Conservation (phyloP, 35 echinoderm and acorn worm genomes). For the Chiridota heheva region DNA sequence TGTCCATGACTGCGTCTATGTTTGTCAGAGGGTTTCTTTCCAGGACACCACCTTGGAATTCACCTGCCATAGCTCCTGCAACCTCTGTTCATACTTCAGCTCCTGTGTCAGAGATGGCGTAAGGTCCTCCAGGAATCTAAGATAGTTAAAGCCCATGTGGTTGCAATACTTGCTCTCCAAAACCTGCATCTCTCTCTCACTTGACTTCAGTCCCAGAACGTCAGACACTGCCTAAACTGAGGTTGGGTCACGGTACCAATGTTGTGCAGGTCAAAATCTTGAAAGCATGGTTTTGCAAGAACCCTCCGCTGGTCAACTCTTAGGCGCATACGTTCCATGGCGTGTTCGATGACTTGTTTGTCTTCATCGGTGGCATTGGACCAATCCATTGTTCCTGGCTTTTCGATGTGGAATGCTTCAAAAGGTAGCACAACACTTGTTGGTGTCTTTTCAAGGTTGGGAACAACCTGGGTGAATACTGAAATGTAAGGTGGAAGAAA, state of each 20-base stretch:
- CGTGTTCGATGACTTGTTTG: slow-evolving; percentile 1
- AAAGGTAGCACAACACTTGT: slow-evolving; percentile 59
- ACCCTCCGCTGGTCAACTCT: slow-evolving; percentile 77
- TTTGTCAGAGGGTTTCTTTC: slow-evolving; percentile 78
- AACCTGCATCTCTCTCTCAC: slow-evolving; percentile 66
- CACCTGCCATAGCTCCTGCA: slow-evolving; percentile 69
- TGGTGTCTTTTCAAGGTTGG: slow-evolving; percentile 91
- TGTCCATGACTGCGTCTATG: slow-evolving; percentile 73
- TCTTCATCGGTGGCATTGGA: slow-evolving; percentile 1
- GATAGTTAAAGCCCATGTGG: slow-evolving; percentile 84
- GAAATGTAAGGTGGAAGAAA: neutral
- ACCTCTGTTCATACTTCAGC: slow-evolving; percentile 77
- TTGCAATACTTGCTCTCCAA: slow-evolving; percentile 89
- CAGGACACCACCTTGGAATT: slow-evolving; percentile 68
- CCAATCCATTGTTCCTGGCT: slow-evolving; percentile 94
- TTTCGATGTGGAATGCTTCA: slow-evolving; percentile 73
- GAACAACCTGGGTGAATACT: slow-evolving; percentile 96
- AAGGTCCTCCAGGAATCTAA: slow-evolving; percentile 81
- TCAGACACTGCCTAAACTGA: slow-evolving; percentile 93
- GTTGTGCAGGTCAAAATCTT: slow-evolving; percentile 98
- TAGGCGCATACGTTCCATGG: slow-evolving; percentile 79
- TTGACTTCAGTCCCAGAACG: slow-evolving; percentile 79
- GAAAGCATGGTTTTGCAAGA: slow-evolving; percentile 83
- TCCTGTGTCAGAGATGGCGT: slow-evolving; percentile 65
- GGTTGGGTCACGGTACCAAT: slow-evolving; percentile 82